A percentile compares a stretch with the other conserved stretches of the same genome.
Conservation (phyloP, 2,113 vertebrate genomes). For the Eupsittula cactorum region DNA sequence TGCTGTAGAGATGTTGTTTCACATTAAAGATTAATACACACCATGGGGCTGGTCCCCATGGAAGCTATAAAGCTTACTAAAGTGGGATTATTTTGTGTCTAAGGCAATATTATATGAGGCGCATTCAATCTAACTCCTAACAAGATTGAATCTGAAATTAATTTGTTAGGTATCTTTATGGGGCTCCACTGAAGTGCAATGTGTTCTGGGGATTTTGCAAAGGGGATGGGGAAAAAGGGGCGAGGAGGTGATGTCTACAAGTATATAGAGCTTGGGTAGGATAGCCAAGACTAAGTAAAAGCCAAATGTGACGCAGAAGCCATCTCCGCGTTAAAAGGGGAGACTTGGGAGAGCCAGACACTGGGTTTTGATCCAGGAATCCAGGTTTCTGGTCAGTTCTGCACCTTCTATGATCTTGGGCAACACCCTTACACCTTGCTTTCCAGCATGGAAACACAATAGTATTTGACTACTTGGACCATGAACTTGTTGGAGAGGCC, state of each 20-base stretch:
- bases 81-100: slow-evolving; percentile 39
- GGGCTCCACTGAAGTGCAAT: not conserved
- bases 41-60: slow-evolving; percentile 36
- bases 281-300: not conserved
- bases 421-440: not conserved
- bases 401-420: not conserved
- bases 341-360: not conserved
- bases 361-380: not conserved
- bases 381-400: not conserved
- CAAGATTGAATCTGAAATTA: slow-evolving; percentile 27
- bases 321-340: not conserved
- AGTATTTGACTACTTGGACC: not conserved
- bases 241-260: not conserved
- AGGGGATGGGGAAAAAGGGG: not conserved
- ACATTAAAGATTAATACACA: slow-evolving; percentile 63
- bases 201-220: not conserved
- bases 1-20: slow-evolving; percentile 59
- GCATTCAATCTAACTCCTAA: slow-evolving; percentile 41
- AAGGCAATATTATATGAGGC: slow-evolving; percentile 17
- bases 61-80: slow-evolving; percentile 39
- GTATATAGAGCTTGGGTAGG: not conserved
- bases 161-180: not conserved
- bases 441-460: not conserved
- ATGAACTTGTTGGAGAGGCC: not conserved
- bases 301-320: not conserved